phyloP scores from a whole-genome alignment of 2,797 vertebrate genomes.

The Betta splendens region DNA sequence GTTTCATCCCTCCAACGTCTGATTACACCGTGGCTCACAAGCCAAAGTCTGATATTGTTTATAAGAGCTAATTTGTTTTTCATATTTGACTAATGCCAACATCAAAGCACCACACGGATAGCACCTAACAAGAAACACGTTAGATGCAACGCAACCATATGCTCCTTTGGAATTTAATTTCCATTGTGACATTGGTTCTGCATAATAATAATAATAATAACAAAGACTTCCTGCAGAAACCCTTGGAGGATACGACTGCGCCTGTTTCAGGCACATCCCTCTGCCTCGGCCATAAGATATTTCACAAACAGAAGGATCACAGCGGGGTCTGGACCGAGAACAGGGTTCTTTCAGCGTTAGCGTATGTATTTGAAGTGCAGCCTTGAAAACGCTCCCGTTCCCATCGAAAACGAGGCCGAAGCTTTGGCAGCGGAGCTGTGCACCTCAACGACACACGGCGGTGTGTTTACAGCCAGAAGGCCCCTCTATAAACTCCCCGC shows the following conservation, averaged over 20 bases:
- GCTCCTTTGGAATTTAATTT: slow-evolving; percentile 49
- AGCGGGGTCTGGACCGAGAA: slow-evolving; percentile 50
- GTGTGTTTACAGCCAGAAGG: slow-evolving; percentile 77
- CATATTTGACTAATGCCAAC: slow-evolving; percentile 61
- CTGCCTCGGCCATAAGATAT: slow-evolving; percentile 29
- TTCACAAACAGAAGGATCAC: slow-evolving; percentile 57
- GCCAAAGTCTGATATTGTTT: slow-evolving; percentile 74
- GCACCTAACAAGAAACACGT: slow-evolving; percentile 68
- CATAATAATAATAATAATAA: slow-evolving; percentile 43
- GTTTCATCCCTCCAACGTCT: slow-evolving; percentile 65
- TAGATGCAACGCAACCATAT: slow-evolving; percentile 24
- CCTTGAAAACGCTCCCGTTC: slow-evolving; percentile 70
- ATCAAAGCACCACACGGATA: slow-evolving; percentile 65
- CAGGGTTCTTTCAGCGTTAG: slow-evolving; percentile 62
- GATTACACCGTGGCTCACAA: slow-evolving; percentile 59
- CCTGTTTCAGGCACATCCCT: slow-evolving; percentile 15
- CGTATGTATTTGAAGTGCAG: slow-evolving; percentile 73
- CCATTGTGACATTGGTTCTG: slow-evolving; percentile 45
- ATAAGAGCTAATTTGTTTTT: slow-evolving; percentile 59
- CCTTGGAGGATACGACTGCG: slow-evolving; percentile 26
- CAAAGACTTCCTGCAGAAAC: slow-evolving; percentile 57
- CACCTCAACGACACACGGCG: slow-evolving; percentile 73
- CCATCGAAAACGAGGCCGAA: too few relatives aligned
- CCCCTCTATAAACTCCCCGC: slow-evolving; percentile 70
- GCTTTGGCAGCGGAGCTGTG: slow-evolving; percentile 69